Evolutionary conservation across 1,140 invertebrate genomes (phyloP).

Genomic region (Oedothorax gibbosus): DNA sequence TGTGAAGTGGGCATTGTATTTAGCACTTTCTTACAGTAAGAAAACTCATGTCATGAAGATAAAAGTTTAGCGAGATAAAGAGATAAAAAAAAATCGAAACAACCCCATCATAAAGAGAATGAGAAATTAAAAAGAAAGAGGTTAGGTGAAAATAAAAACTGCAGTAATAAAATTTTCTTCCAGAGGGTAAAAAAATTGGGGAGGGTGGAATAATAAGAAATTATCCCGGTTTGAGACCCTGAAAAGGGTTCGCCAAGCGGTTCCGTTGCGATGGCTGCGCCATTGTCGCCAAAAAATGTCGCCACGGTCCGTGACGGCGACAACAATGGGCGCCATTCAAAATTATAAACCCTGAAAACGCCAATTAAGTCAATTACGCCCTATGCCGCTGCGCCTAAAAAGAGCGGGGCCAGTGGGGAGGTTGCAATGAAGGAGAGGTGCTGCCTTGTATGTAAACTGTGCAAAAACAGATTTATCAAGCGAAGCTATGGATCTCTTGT

Average conservation of each 20-base stretch:
- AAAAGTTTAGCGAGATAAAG: constrained; percentile 12
- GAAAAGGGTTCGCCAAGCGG: constrained; percentile 42
- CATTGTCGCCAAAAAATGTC: constrained; percentile 56
- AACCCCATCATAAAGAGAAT: constrained; percentile 31
- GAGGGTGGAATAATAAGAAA: constrained; percentile 39
- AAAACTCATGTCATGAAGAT: constrained; percentile 39
- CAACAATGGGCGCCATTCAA: constrained; percentile 46
- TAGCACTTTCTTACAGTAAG: constrained; percentile 40
- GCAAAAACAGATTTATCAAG: too few species aligned
- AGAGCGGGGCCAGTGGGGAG: neutral
- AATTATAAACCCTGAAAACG: constrained; percentile 56
- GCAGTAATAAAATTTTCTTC: neutral
- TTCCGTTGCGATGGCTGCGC: constrained; percentile 49
- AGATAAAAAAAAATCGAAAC: constrained; percentile 21
- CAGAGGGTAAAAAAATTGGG: constrained; percentile 11
- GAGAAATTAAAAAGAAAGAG: constrained; percentile 51
- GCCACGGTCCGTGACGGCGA: constrained; percentile 45
- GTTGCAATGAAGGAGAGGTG: too few species aligned
- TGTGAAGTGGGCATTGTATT: constrained; percentile 54
- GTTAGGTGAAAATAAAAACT: constrained; percentile 1
- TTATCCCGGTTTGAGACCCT: constrained; percentile 29
- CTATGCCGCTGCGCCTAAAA: neutral
- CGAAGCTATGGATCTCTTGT: too few species aligned
- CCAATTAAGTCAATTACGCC: constrained; percentile 57
- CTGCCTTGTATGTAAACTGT: too few species aligned